Conservation (phyloP, 2,113 vertebrate species). For the Platysternon megacephalum region DNA sequence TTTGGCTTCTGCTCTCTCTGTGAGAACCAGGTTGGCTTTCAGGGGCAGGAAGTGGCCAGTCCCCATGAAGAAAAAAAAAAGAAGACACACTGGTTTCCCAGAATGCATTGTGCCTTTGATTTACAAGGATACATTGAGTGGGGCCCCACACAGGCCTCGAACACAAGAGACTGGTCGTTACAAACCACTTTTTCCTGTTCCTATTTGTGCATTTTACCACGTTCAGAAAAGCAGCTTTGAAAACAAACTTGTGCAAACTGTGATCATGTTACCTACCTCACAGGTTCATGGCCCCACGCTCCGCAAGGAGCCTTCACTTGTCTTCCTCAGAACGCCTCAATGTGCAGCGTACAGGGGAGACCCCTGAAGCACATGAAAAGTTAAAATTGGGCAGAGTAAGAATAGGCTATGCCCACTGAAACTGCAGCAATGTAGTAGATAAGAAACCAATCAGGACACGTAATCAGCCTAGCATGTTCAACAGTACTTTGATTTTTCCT, state of each 20-base stretch:
- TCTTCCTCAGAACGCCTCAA: fast-evolving
- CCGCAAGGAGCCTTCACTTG: neutral
- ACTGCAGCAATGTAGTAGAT: neutral
- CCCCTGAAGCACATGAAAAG: neutral
- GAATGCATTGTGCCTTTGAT: neutral
- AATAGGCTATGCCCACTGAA: neutral
- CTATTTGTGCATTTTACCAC: neutral
- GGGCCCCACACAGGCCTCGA: neutral
- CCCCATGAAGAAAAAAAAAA: neutral
- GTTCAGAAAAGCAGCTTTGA: neutral
- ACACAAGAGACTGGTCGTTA: fast-evolving
- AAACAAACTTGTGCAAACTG: slow-evolving; percentile 15
- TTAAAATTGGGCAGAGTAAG: neutral
- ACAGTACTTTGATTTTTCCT: neutral
- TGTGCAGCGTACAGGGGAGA: fast-evolving
- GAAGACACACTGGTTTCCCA: neutral
- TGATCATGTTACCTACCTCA: slow-evolving; percentile 54
- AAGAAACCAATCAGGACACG: slow-evolving; percentile 4
- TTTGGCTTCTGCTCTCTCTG: neutral
- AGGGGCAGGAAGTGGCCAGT: neutral
- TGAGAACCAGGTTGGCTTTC: neutral
- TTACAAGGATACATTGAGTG: neutral
- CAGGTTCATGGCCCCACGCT: neutral
- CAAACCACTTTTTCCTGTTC: neutral
- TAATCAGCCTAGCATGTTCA: neutral